Percentiles rank a stretch among this genome's conserved stretches.
phyloP scores from a whole-genome alignment of 1,140 invertebrate genomes.

The Bicyclus anynana region DNA sequence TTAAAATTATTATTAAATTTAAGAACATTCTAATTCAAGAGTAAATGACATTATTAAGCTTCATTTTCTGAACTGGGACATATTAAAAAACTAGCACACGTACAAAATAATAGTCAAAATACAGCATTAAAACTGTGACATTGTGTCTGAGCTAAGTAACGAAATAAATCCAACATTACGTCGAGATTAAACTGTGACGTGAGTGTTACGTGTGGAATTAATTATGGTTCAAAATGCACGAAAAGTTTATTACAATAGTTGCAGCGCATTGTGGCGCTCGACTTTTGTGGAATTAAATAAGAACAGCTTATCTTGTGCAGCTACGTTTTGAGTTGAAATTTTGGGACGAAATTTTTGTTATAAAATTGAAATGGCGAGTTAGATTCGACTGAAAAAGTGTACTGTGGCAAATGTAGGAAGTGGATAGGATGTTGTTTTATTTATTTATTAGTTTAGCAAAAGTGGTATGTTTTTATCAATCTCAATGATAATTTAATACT shows the following conservation, averaged over 20 bases:
- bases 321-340: neutral
- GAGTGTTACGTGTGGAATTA: neutral
- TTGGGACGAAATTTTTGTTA: neutral
- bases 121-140: neutral
- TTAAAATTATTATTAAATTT: too few species aligned
- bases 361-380: neutral
- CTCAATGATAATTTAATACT: too few species aligned
- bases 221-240: constrained; percentile 3
- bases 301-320: neutral
- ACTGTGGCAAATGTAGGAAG: too few species aligned
- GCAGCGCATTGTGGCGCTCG: neutral
- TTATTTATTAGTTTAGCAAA: too few species aligned
- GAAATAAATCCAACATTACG: constrained; percentile 3
- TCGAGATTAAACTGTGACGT: neutral
- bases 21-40: too few species aligned
- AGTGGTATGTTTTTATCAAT: too few species aligned
- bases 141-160: neutral
- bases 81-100: neutral
- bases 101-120: neutral
- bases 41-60: too few species aligned
- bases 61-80: too few species aligned
- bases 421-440: too few species aligned
- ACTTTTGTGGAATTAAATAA: neutral
- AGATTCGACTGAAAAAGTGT: too few species aligned
- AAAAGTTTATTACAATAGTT: neutral